Conservation (phyloP, 2,888 invertebrate species). For the Caenorhabditis sp. region DNA sequence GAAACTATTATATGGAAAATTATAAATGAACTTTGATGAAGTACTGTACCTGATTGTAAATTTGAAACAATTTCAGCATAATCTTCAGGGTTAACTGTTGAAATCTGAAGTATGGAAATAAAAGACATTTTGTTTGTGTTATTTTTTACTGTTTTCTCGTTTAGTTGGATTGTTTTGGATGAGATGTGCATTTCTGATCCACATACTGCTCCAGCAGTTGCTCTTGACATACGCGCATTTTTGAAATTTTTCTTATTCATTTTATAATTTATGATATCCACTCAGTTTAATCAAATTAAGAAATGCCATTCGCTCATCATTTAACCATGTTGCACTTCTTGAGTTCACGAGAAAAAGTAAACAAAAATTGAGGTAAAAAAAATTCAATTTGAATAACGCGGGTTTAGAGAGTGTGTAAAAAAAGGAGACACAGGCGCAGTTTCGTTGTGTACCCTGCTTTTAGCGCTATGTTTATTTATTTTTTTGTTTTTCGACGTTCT, state of each 20-base stretch:
- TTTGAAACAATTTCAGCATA: conserved; percentile 32
- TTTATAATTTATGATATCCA: not conserved
- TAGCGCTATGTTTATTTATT: not conserved
- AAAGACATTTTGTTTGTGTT: too few relatives aligned
- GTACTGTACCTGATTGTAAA: conserved; percentile 22
- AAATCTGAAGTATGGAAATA: conserved; percentile 19
- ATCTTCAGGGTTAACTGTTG: conserved; percentile 39
- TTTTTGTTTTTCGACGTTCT: not conserved
- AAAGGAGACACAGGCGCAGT: conserved; percentile 3
- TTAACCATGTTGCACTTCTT: not conserved
- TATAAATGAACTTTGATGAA: not conserved
- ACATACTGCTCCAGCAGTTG: not conserved
- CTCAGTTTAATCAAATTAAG: not conserved
- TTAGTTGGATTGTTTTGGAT: conserved; percentile 7
- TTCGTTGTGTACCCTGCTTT: conserved; percentile 6
- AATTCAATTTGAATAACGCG: not conserved
- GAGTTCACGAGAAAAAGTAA: too few relatives aligned
- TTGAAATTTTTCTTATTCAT: conserved; percentile 1
- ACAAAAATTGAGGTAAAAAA: conserved; percentile 1
- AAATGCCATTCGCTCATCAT: not conserved
- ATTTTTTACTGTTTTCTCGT: conserved; percentile 18
- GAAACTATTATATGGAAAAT: conserved; percentile 3
- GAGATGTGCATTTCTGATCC: conserved; percentile 9
- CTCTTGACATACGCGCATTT: not conserved
- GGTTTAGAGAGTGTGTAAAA: not conserved